These are phyloP conservation scores for Lepus europaeus DNA, from an alignment of 2,113 vertebrate genomes.

Conservation along the genomic window DNA sequence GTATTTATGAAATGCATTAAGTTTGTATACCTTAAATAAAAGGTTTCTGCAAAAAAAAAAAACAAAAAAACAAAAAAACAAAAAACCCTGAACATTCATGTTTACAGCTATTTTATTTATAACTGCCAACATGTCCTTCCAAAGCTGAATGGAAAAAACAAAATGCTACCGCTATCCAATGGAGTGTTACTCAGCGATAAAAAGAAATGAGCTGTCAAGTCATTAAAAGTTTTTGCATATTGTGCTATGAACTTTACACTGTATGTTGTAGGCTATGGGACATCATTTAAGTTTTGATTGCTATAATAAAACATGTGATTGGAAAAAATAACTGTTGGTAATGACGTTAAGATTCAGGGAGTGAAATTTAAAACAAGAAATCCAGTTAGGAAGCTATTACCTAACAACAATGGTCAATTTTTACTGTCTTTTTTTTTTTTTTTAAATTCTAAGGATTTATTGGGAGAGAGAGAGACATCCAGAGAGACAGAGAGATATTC, in stretches of 20 bases:
- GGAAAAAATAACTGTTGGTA: background rate
- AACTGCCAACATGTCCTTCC: background rate
- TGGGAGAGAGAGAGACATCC: too few species aligned
- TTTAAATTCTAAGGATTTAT: too few species aligned
- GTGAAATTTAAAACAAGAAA: slow-evolving; percentile 30
- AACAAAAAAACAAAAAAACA: too few species aligned
- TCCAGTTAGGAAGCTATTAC: background rate
- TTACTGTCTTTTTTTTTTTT: background rate
- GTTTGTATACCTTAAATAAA: too few species aligned
- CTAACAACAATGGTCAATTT: background rate
- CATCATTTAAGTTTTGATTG: background rate
- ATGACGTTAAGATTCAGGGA: background rate
- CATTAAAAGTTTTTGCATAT: background rate
- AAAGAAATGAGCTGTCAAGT: too few species aligned
- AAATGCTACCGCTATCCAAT: background rate
- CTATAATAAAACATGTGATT: background rate
- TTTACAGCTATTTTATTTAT: too few species aligned
- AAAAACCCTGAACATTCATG: too few species aligned
- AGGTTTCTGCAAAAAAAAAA: too few species aligned
- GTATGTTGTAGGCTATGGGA: background rate
- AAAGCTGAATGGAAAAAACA: background rate
- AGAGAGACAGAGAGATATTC: too few species aligned
- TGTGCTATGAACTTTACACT: background rate
- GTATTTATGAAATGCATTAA: too few species aligned
- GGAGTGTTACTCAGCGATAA: background rate